These are phyloP conservation scores for Blastobasis adustella DNA, from an alignment of 2,888 invertebrate genomes.

Conservation along the genomic window DNA sequence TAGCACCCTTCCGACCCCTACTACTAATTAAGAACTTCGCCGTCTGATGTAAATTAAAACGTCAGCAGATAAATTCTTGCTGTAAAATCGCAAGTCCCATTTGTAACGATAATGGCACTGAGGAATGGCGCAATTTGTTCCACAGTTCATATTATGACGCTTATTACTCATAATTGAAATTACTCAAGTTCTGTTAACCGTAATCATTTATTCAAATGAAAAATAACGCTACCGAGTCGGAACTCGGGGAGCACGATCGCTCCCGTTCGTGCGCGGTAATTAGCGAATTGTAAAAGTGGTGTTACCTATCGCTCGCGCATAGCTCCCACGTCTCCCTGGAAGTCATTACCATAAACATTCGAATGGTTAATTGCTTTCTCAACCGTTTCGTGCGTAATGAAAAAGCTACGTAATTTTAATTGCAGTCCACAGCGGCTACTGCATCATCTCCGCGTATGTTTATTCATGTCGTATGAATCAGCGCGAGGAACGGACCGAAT, in stretches of 20 bases:
- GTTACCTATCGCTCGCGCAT: too few relatives aligned
- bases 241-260: too few relatives aligned
- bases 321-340: too few relatives aligned
- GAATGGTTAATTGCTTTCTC: not conserved
- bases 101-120: conserved; percentile 25
- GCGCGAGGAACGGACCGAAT: conserved; percentile 27
- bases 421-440: conserved; percentile 3
- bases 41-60: conserved; percentile 43
- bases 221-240: too few relatives aligned
- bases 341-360: too few relatives aligned
- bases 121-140: conserved; percentile 8
- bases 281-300: too few relatives aligned
- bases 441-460: conserved; percentile 17
- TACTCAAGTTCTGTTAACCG: too few relatives aligned
- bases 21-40: conserved; percentile 55
- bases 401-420: conserved; percentile 8
- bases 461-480: conserved; percentile 37
- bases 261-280: too few relatives aligned
- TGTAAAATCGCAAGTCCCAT: conserved; percentile 31
- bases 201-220: too few relatives aligned
- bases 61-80: conserved; percentile 33
- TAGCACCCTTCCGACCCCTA: conserved; percentile 18
- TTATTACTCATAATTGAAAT: too few relatives aligned
- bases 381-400: not conserved
- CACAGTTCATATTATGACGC: not conserved